Evolutionary conservation across 2,888 invertebrate genomes (phyloP).

Genomic region (Troides aeacus): DNA sequence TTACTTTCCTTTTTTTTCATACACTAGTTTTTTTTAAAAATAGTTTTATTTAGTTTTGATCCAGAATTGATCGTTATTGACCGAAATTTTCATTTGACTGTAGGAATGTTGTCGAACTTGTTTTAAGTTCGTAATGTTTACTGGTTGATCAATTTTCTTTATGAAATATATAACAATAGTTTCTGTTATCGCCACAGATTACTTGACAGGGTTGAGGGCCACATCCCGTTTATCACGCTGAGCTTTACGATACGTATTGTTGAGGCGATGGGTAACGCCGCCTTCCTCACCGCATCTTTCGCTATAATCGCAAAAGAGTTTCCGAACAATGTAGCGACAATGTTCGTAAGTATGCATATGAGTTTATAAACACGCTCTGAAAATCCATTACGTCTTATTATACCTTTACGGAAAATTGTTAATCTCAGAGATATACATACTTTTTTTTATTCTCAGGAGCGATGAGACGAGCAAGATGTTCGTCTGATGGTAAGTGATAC

Average conservation of each 20-base stretch:
- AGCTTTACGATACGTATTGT: slow-evolving; percentile 90
- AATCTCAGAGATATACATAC: not conserved
- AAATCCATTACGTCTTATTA: not conserved
- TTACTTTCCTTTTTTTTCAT: too few relatives aligned
- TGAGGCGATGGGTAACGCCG: slow-evolving; percentile 92
- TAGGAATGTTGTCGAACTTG: too few relatives aligned
- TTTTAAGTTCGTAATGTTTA: not conserved
- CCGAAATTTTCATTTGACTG: too few relatives aligned
- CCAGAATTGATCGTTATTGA: too few relatives aligned
- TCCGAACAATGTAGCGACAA: slow-evolving; percentile 90
- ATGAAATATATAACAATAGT: not conserved
- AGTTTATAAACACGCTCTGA: not conserved
- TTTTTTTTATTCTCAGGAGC: not conserved
- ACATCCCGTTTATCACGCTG: slow-evolving; percentile 86
- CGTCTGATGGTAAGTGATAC: too few relatives aligned
- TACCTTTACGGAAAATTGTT: not conserved
- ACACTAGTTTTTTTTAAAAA: too few relatives aligned
- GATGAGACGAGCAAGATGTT: too few relatives aligned
- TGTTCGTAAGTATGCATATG: slow-evolving; percentile 84
- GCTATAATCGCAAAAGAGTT: slow-evolving; percentile 94
- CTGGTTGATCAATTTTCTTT: not conserved
- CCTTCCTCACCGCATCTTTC: slow-evolving; percentile 91
- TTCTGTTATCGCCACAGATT: slow-evolving; percentile 69
- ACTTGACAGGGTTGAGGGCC: slow-evolving; percentile 85
- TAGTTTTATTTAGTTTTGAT: too few relatives aligned